Base-by-base conservation (phyloP, 1,140 invertebrate species). In the Scaptomyza pallida region DNA sequence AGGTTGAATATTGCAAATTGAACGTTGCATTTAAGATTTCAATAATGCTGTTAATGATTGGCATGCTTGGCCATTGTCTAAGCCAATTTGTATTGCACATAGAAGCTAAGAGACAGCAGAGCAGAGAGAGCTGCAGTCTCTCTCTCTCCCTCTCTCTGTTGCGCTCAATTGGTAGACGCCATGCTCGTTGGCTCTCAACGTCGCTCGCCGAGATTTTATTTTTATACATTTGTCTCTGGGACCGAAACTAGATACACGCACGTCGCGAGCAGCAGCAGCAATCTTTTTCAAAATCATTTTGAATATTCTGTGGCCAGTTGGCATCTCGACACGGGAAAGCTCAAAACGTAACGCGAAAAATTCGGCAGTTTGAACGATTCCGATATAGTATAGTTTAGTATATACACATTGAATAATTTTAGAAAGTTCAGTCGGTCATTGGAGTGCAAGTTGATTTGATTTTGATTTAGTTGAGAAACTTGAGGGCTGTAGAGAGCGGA, bases 371-470 rank as follows among this genome's bases (percentile, higher is more conserved):
- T n/a, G n/a, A n/a, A n/a, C n/a, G n/a, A n/a, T n/a, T n/a, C n/a
- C n/a, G n/a, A n/a, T n/a, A n/a, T n/a, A n/a, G n/a, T n/a, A n/a
- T n/a, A n/a, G n/a, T 23, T 50, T 40, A 21, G 2, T 21, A 21
- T 26, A 43, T 55, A 74, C 52, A 67, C 47, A 12, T n/a, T n/a
- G n/a, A 81, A 57, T 69, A 76, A 59, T 64, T 74, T 75, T 81
- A 75, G 80, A 85, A 86, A 90, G 89, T 90, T 90, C 73, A 90
- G 89, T 89, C 89, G 89, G 89, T 90, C 88, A 89, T 60, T 73
- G 43, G 82, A 73, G 78, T 73, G 70, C 63, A 82, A 54, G 52
- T 65, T 41, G 26, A 13, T 35, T 51, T 16, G 15, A 3, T 54
- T 9, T 8, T n/a, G n/a, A n/a, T 13, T 54, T 21, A 5, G 15